These are phyloP conservation scores for Oostethus manadensis DNA, from an alignment of 2,113 vertebrate species.

Conservation along the genomic window DNA sequence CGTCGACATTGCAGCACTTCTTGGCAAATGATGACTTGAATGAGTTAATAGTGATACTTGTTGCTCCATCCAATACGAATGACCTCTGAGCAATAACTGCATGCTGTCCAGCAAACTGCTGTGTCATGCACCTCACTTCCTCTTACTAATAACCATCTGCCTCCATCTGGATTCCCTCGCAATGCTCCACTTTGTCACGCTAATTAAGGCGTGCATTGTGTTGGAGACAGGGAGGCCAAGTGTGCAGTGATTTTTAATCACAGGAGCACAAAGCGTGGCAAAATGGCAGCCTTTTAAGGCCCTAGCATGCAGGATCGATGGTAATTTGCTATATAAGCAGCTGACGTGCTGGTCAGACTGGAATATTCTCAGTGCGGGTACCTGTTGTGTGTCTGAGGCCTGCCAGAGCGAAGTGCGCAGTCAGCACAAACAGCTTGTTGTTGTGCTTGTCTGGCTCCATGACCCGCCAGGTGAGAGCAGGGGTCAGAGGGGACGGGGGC, in stretches of 20 bases:
- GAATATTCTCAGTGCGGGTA: conserved; percentile 13
- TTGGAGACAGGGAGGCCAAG: not conserved
- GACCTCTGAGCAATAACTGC: not conserved
- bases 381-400: conserved; percentile 45
- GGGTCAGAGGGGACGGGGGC: conserved; percentile 29
- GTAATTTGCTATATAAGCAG: not conserved
- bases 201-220: conserved; percentile 14
- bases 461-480: conserved; percentile 22
- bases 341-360: not conserved
- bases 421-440: conserved; percentile 55
- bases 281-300: conserved; percentile 1
- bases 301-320: not conserved
- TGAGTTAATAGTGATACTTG: not conserved
- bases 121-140: conserved; percentile 57
- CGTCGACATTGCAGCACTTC: no score
- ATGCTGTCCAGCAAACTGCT: conserved; percentile 57
- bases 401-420: conserved; percentile 19
- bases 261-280: not conserved
- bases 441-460: conserved; percentile 36
- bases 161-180: conserved; percentile 15
- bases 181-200: conserved; percentile 34
- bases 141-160: conserved; percentile 34
- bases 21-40: not conserved
- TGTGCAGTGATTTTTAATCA: conserved; percentile 26
- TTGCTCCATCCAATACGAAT: not conserved